Evolutionary conservation across 1,140 invertebrate species (phyloP).

Genomic region (Pachypeltis micranthus): DNA sequence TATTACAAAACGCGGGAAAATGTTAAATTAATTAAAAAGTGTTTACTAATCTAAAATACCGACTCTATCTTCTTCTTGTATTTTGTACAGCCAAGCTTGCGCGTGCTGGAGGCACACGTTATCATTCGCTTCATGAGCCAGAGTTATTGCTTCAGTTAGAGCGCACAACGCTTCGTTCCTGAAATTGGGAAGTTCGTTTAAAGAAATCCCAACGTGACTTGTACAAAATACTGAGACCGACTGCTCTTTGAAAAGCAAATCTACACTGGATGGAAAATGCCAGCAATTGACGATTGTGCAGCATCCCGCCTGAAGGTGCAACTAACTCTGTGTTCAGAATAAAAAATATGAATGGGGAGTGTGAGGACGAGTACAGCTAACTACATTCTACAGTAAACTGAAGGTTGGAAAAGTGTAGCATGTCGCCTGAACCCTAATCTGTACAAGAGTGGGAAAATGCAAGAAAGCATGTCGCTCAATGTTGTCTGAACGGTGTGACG

Average conservation of each 20-base stretch:
- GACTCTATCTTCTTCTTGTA: constrained; percentile 40
- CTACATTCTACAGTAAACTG: too few species aligned
- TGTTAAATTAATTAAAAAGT: not conserved
- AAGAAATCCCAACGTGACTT: not conserved
- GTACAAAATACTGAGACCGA: not conserved
- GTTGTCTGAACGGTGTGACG: too few species aligned
- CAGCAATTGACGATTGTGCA: too few species aligned
- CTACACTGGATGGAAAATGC: not conserved
- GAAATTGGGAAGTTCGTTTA: constrained; percentile 8
- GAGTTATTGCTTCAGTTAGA: constrained; percentile 69
- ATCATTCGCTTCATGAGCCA: constrained; percentile 79
- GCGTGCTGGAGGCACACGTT: constrained; percentile 73
- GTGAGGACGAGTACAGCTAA: too few species aligned
- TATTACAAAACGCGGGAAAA: not conserved
- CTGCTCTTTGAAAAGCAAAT: not conserved
- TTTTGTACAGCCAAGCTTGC: constrained; percentile 63
- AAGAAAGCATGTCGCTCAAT: too few species aligned
- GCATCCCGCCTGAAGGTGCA: too few species aligned
- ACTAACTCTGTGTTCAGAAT: too few species aligned
- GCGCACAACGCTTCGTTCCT: constrained; percentile 65
- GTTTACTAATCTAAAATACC: constrained; percentile 28
- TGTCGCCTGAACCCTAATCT: too few species aligned
- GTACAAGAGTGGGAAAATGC: too few species aligned
- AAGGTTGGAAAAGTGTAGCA: too few species aligned
- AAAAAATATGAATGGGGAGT: too few species aligned